Conservation (phyloP, 2,113 vertebrate species). For the Tamias sibiricus region DNA sequence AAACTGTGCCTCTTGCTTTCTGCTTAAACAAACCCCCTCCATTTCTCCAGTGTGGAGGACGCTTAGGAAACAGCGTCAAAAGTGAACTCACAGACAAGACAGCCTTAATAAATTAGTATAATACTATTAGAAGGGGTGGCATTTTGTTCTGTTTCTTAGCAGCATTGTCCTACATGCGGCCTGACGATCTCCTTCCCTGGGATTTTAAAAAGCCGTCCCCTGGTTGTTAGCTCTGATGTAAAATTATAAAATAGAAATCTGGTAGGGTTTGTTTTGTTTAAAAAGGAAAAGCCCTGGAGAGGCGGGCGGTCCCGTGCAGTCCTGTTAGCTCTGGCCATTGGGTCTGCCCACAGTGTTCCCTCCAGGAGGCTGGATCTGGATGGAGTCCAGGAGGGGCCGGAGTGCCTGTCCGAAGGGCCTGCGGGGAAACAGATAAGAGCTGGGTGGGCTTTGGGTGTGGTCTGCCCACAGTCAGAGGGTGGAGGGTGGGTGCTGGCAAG, state of each 20-base stretch:
- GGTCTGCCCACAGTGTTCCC: constrained; percentile 92
- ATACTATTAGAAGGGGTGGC: constrained; percentile 85
- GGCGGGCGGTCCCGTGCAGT: constrained; percentile 74
- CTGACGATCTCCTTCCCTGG: constrained; percentile 84
- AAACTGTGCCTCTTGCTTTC: constrained; percentile 51
- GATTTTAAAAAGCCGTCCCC: constrained; percentile 83
- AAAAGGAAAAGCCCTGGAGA: constrained; percentile 88
- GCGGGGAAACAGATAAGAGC: constrained; percentile 66
- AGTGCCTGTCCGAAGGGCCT: constrained; percentile 97
- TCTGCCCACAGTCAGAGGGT: neutral
- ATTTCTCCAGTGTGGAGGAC: constrained; percentile 78
- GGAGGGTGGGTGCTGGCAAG: accelerated
- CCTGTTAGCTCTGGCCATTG: constrained; percentile 92
- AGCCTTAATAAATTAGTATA: constrained; percentile 88
- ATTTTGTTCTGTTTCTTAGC: constrained; percentile 83
- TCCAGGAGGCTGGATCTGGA: constrained; percentile 92
- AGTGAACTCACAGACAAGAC: constrained; percentile 85
- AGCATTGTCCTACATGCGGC: constrained; percentile 84
- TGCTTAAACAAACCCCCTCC: constrained; percentile 66
- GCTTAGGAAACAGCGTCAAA: constrained; percentile 81
- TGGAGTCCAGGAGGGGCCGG: constrained; percentile 93
- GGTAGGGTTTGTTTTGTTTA: constrained; percentile 85
- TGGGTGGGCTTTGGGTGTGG: neutral
- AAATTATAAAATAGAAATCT: constrained; percentile 91
- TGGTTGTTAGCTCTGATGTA: constrained; percentile 86